These are phyloP conservation scores for Cyclopterus lumpus DNA, from an alignment of 2,797 vertebrate species.

Conservation along the genomic window DNA sequence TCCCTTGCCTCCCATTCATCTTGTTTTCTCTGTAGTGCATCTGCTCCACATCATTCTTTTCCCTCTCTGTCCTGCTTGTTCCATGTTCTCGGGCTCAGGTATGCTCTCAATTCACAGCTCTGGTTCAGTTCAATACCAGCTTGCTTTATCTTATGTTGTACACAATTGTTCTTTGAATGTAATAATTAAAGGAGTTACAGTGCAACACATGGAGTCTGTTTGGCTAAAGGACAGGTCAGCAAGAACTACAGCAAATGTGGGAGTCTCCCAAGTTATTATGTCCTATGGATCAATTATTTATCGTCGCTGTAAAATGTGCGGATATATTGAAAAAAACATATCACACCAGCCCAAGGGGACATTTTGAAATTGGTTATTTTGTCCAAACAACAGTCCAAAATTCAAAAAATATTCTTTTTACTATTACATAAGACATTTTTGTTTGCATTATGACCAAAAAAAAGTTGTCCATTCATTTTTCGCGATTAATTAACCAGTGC, in stretches of 20 bases:
- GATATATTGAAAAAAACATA: not conserved
- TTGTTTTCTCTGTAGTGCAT: conserved; percentile 45
- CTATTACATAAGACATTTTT: not conserved
- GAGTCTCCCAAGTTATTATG: conserved; percentile 37
- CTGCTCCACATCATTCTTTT: conserved; percentile 38
- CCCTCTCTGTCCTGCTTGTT: conserved; percentile 23
- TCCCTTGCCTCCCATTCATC: conserved; percentile 53
- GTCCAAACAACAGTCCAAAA: not conserved
- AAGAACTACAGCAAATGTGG: conserved; percentile 41
- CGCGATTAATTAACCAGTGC: not conserved
- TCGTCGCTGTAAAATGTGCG: not conserved
- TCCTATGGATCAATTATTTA: conserved; percentile 18
- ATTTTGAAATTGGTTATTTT: not conserved
- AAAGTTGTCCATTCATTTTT: not conserved
- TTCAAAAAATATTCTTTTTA: not conserved
- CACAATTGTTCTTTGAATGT: conserved; percentile 15
- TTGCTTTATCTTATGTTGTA: conserved; percentile 22
- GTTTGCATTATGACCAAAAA: conserved; percentile 7
- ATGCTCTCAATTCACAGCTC: conserved; percentile 21
- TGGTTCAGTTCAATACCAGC: conserved; percentile 4
- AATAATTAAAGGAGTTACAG: conserved; percentile 24
- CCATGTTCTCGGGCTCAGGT: conserved; percentile 17
- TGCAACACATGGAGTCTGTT: conserved; percentile 39
- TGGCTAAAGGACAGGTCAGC: conserved; percentile 43
- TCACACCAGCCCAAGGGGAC: not conserved